Percentiles rank a stretch among this genome's conserved stretches.
These are phyloP conservation scores for Nomada hirtipes DNA, from an alignment of 2,888 invertebrate species.

Conservation along the genomic window DNA sequence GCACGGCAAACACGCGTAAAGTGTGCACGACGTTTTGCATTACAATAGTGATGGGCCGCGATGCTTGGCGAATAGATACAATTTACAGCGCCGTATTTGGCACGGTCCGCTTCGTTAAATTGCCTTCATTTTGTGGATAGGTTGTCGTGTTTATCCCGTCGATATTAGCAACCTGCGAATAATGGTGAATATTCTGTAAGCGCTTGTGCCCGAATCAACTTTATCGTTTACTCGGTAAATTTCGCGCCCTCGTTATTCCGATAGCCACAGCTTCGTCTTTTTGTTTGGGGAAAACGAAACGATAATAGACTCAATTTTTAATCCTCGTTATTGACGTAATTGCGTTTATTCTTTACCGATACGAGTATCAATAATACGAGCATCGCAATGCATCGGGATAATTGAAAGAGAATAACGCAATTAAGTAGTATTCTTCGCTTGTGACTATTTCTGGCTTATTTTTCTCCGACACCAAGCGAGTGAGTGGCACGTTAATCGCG, in stretches of 20 bases:
- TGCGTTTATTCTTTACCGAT: constrained; percentile 12
- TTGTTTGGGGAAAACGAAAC: background rate
- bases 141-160: constrained; percentile 50
- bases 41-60: constrained; percentile 14
- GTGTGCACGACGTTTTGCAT: constrained; percentile 42
- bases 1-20: constrained; percentile 41
- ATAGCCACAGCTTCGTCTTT: background rate
- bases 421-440: too few species aligned
- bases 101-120: constrained; percentile 48
- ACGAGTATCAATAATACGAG: too few species aligned
- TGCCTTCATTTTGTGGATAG: constrained; percentile 55
- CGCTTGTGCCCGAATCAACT: constrained; percentile 38
- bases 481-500: background rate
- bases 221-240: constrained; percentile 60
- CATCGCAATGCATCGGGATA: too few species aligned
- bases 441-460: too few species aligned
- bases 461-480: too few species aligned
- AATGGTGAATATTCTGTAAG: constrained; percentile 43
- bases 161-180: constrained; percentile 50
- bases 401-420: too few species aligned
- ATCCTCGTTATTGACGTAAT: constrained; percentile 8
- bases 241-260: constrained; percentile 37
- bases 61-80: constrained; percentile 24
- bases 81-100: constrained; percentile 48
- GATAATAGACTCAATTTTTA: constrained; percentile 37